Evolutionary conservation across 2,888 invertebrate species (phyloP).

Genomic region (Digitonthophagus gazella): DNA sequence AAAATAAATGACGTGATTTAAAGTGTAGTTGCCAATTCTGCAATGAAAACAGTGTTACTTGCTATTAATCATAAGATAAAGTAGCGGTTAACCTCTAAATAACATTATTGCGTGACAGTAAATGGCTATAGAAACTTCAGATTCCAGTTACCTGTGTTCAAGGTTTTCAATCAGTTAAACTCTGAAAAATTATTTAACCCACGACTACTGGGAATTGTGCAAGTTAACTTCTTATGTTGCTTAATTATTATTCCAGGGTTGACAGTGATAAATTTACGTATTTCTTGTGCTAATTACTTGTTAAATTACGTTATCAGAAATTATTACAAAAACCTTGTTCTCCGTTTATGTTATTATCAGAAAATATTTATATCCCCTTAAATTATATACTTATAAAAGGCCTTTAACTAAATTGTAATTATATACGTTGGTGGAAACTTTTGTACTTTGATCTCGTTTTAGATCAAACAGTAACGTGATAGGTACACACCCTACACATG

Average conservation of each 20-base stretch:
- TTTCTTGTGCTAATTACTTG: background rate
- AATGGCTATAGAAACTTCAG: background rate
- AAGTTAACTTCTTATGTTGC: too few species aligned
- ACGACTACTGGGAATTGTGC: too few species aligned
- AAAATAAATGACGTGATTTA: too few species aligned
- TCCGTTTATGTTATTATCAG: too few species aligned
- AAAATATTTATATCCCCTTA: background rate
- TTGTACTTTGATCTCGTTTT: conserved; percentile 7
- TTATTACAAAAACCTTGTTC: too few species aligned
- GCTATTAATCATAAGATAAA: background rate
- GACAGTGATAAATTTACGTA: background rate
- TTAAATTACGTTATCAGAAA: background rate
- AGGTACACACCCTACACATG: conserved; percentile 7
- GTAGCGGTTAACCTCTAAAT: background rate
- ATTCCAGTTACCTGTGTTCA: background rate
- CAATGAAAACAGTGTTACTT: background rate
- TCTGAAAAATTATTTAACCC: background rate
- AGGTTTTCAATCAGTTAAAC: background rate
- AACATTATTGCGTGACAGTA: background rate
- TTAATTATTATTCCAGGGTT: too few species aligned
- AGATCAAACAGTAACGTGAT: conserved; percentile 11
- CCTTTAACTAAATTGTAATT: background rate
- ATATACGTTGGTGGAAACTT: background rate
- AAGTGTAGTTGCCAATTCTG: background rate
- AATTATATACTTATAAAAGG: background rate